These are phyloP conservation scores for Drosophila nr. fundita DNA, from an alignment of 2,888 invertebrate species.

Conservation along the genomic window DNA sequence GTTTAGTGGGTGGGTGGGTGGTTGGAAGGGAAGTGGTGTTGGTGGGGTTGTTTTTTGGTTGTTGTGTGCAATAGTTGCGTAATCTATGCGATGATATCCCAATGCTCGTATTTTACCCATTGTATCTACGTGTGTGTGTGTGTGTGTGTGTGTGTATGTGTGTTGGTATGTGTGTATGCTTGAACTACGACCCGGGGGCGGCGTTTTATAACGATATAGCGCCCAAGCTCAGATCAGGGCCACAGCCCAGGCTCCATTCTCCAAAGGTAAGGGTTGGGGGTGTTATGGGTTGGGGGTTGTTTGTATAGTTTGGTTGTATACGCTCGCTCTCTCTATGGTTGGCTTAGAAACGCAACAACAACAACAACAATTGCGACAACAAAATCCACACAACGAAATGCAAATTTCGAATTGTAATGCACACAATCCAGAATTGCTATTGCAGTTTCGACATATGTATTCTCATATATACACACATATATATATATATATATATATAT, in stretches of 20 bases:
- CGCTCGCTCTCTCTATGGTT: slow-evolving; percentile 31
- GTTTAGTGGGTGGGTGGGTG: slow-evolving; percentile 16
- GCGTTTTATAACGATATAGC: slow-evolving; percentile 37
- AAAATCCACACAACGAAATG: slow-evolving; percentile 47
- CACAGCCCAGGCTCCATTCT: slow-evolving; percentile 3
- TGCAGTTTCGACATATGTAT: slow-evolving; percentile 40
- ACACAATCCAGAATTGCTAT: slow-evolving; percentile 45
- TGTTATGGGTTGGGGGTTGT: slow-evolving; percentile 24
- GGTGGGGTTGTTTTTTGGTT: slow-evolving; percentile 4
- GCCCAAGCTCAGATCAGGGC: slow-evolving; percentile 29
- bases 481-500: neutral
- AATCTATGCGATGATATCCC: slow-evolving; percentile 75
- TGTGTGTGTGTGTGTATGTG: neutral
- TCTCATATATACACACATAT: neutral
- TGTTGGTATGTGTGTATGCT: slow-evolving; percentile 27
- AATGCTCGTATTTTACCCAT: slow-evolving; percentile 57
- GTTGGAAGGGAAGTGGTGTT: neutral
- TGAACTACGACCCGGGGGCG: slow-evolving; percentile 55
- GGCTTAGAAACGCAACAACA: slow-evolving; percentile 56
- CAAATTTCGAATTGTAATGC: slow-evolving; percentile 67
- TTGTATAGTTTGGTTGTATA: slow-evolving; percentile 31
- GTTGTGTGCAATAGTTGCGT: slow-evolving; percentile 69
- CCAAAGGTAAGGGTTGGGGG: neutral
- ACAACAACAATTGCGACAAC: slow-evolving; percentile 16
- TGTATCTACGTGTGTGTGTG: slow-evolving; percentile 31